Evolutionary conservation across 92 coral and sea anemone species (phyloP).

Genomic region (Heliopora coerulea): DNA sequence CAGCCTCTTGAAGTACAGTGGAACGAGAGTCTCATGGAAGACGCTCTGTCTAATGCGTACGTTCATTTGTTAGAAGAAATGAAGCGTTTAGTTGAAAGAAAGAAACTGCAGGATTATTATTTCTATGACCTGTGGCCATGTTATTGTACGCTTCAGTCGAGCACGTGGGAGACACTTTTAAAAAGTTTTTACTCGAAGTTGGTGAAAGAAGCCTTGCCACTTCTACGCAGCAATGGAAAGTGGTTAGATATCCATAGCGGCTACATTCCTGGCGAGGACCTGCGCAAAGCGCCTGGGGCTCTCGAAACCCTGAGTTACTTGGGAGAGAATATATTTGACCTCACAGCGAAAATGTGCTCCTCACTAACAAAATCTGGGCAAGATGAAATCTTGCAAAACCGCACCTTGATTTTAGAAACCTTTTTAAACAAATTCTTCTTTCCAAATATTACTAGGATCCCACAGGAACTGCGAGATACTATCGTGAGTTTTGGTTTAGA

Average conservation of each 20-base stretch:
- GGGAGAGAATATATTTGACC: slow-evolving; percentile 61
- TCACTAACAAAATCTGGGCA: slow-evolving; percentile 62
- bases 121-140: slow-evolving; percentile 71
- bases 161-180: slow-evolving; percentile 64
- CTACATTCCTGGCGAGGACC: slow-evolving; percentile 50
- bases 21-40: slow-evolving; percentile 72
- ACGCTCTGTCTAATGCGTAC: slow-evolving; percentile 65
- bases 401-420: slow-evolving; percentile 65
- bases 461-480: slow-evolving; percentile 52
- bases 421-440: slow-evolving; percentile 71
- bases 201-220: slow-evolving; percentile 45
- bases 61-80: slow-evolving; percentile 58
- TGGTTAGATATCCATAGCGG: slow-evolving; percentile 62
- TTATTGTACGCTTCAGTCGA: slow-evolving; percentile 56
- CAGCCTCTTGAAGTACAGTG: slow-evolving; percentile 73
- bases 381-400: slow-evolving; percentile 42
- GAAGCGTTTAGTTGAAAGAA: slow-evolving; percentile 44
- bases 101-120: slow-evolving; percentile 35
- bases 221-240: slow-evolving; percentile 57
- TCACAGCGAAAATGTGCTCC: slow-evolving; percentile 58
- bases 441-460: slow-evolving; percentile 51
- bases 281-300: slow-evolving; percentile 56
- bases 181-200: slow-evolving; percentile 59
- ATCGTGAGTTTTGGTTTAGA: slow-evolving; percentile 68
- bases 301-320: slow-evolving; percentile 47